These are phyloP conservation scores for Myotis davidii DNA, from an alignment of 2,113 vertebrate species.

Conservation along the genomic window DNA sequence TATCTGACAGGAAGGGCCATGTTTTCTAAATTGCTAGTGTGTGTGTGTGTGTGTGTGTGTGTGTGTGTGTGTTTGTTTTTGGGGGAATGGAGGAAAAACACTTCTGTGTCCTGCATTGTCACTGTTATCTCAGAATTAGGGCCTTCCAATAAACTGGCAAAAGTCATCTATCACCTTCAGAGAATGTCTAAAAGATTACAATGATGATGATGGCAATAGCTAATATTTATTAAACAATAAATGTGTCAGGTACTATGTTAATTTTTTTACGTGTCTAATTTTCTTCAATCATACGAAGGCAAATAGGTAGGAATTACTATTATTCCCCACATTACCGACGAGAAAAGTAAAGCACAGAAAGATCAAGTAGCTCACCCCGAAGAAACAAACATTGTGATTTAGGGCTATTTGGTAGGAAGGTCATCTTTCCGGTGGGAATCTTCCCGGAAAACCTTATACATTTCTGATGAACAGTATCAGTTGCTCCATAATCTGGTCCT, in stretches of 20 bases:
- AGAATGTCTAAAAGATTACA: not conserved
- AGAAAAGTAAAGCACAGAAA: constrained; percentile 15
- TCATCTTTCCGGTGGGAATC: not conserved
- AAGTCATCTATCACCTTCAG: not conserved
- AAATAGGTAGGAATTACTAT: not conserved
- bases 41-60: too few relatives aligned
- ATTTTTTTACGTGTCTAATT: not conserved
- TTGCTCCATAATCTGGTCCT: not conserved
- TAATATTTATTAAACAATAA: not conserved
- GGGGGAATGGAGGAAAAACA: not conserved
- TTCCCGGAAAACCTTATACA: not conserved
- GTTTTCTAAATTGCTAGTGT: not conserved
- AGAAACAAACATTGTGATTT: constrained; percentile 3
- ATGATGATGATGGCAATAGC: not conserved
- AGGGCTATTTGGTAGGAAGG: not conserved
- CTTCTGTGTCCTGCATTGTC: not conserved
- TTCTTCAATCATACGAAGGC: not conserved
- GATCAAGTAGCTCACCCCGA: not conserved
- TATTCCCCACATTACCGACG: not conserved
- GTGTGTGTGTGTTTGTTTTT: not conserved
- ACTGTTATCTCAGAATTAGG: not conserved
- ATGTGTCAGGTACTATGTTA: not conserved
- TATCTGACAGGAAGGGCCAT: not conserved
- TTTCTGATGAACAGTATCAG: not conserved
- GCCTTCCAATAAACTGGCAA: not conserved